These are phyloP conservation scores for Microtus montanus DNA, from an alignment of 2,113 vertebrate genomes.

Conservation along the genomic window DNA sequence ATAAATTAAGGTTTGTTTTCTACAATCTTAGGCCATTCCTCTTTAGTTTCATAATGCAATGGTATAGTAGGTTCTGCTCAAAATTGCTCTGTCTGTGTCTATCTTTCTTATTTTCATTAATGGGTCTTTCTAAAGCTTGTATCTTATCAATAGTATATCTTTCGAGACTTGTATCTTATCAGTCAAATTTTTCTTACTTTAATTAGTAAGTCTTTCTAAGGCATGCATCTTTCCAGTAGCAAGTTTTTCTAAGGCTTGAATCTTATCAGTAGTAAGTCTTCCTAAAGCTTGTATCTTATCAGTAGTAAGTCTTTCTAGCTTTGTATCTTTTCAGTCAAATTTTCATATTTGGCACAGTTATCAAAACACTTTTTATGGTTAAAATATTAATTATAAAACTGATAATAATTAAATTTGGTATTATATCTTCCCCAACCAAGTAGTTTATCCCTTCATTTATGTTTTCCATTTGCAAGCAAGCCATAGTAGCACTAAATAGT, in stretches of 20 bases:
- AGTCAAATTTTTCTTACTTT: not conserved
- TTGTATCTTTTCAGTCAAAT: too few relatives aligned
- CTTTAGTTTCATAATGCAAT: not conserved
- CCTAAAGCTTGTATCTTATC: too few relatives aligned
- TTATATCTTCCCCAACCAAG: too few relatives aligned
- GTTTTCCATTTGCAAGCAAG: too few relatives aligned
- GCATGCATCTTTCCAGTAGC: not conserved
- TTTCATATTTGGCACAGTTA: too few relatives aligned
- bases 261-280: not conserved
- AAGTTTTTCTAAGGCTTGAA: too few relatives aligned
- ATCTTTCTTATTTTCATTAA: not conserved
- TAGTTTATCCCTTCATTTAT: too few relatives aligned
- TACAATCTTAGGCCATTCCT: not conserved
- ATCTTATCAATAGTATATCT: not conserved
- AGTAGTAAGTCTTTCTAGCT: not conserved
- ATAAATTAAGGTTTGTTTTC: not conserved
- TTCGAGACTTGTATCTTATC: not conserved
- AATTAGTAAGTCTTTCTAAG: not conserved
- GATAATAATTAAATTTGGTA: too few relatives aligned
- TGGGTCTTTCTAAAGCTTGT: not conserved
- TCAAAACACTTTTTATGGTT: too few relatives aligned
- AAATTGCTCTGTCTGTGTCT: not conserved
- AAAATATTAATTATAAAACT: too few relatives aligned
- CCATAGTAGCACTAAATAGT: too few relatives aligned
- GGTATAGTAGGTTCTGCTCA: not conserved